Evolutionary conservation across 2,113 vertebrate species (phyloP), one percentile per base, ranked within the genome.

Genomic region (Butorides virescens): DNA sequence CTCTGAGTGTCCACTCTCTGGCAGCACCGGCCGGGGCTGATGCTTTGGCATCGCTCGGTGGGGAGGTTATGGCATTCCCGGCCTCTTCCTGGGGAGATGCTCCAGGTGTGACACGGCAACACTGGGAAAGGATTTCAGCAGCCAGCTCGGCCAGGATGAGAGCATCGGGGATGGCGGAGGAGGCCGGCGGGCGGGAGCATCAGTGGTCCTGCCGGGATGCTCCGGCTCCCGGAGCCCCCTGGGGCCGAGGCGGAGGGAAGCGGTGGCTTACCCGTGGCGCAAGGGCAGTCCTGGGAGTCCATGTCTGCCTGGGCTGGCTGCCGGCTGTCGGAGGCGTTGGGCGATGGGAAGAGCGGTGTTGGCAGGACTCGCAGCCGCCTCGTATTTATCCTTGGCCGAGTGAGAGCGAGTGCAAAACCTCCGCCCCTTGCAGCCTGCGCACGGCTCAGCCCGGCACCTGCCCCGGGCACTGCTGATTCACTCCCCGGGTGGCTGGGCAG

Each of bases 281-380:
- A 98, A 63, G 97, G 95, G 34, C 98, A 98, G 6, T 98, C 97
- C 52, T 97, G 92, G 2, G 98, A 97, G 93, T 98, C 98, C 98
- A 98, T 98, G 66, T 77, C 88, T n/a, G 77, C 9, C 76, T 44
- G 78, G 36, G 70, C 71, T 53, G 36, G 11, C 9, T 65, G 53
- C 68, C 14, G 58, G 44, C 46, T 17, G 26, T 4, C 2, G 6
- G 11, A 10, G 0, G 29, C 39, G 36, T 3, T 3, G 22, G 20
- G 34, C 27, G 39, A 10, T 2, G 84, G 59, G 29, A 50, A 49
- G 53, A 55, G 68, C n/a, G 2, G 53, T 53, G 90, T 71, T 70
- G 91, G 67, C 50, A 68, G 83, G n/a, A 5, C 55, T 29, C 2
- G 7, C 85, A 3, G 30, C 95, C 27, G 68, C 77, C 87, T 76